Base-by-base conservation (phyloP, 2,797 vertebrate species). In the Dryobates pubescens region DNA sequence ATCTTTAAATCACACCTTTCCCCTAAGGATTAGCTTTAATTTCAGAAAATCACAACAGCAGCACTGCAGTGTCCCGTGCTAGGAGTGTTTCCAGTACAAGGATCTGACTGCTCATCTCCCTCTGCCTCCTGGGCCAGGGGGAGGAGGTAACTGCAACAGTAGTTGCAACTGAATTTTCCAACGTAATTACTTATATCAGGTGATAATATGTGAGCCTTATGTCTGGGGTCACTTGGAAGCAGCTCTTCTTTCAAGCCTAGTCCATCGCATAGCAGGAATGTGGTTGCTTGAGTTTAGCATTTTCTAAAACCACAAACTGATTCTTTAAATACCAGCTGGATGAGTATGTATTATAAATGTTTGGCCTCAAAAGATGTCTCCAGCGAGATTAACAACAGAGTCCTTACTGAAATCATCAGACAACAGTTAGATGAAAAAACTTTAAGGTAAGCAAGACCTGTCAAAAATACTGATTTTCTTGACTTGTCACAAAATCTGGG, bases 131-230 rank as follows among this genome's bases (percentile, higher is more conserved):
- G 79, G 76, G 64, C 59, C 30, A 17, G 41, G n/a, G 38, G 22
- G 41, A 54, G 51, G 81, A 82, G 32, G 27, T 27, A 80, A 56
- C n/a, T 72, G 75, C 53, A 79, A 23, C 72, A 89, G 53, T 24
- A 94, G 59, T 41, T 88, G 54, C 79, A 91, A 59, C 3, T 56
- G 82, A 93, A 73, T 92, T 94, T 96, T 90, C 69, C 84, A 86
- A 47, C 58, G 29, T 69, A 77, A 92, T 95, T 91, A 45, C 29
- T 81, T 63, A 49, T 88, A 83, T 92, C 79, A 88, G 67, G 68
- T 62, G 73, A 82, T 86, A 93, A 84, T 70, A 56, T 77, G 41
- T 0, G 12, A 73, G 11, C 9, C 26, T 83, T 53, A 65, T 32
- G 70, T n/a, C 43, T 57, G 7, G 61, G 22, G n/a, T 43, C 72